Conservation (phyloP, 1,140 invertebrate species). For the roundworm (Caenorhabditis elegans) region DNA sequence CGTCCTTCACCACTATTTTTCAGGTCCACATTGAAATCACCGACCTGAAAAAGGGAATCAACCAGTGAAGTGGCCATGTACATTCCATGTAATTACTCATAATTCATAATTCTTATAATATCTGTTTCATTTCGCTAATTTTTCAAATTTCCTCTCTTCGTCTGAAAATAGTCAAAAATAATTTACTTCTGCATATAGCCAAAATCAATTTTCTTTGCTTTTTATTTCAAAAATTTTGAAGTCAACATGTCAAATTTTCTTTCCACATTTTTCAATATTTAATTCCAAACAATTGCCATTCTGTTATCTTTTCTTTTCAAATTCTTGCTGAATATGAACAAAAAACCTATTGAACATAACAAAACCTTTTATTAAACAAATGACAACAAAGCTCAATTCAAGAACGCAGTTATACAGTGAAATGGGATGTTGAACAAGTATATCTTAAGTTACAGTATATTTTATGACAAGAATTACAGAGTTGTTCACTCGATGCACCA, state of each 20-base stretch:
- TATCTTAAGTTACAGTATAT: too few relatives aligned
- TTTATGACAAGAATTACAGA: too few relatives aligned
- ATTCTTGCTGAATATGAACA: too few relatives aligned
- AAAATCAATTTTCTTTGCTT: background rate
- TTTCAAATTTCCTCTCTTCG: too few relatives aligned
- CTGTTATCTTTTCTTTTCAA: too few relatives aligned
- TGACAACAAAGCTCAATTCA: too few relatives aligned
- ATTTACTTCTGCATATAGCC: too few relatives aligned
- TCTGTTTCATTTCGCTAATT: background rate
- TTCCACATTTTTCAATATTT: background rate
- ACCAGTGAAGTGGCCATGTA: background rate
- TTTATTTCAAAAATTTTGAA: background rate
- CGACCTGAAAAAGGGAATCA: constrained; percentile 25
- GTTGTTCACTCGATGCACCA: background rate
- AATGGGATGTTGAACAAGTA: too few relatives aligned
- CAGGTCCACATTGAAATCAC: constrained; percentile 25
- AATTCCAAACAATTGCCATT: background rate
- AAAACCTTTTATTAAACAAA: too few relatives aligned
- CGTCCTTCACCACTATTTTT: background rate
- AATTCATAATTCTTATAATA: background rate
- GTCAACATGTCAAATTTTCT: background rate
- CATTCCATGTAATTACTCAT: background rate
- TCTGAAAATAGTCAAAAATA: too few relatives aligned
- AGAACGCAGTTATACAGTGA: too few relatives aligned
- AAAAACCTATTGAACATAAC: too few relatives aligned